Base-by-base conservation (phyloP, 23 tunicate species). In the Diplosoma virens region DNA sequence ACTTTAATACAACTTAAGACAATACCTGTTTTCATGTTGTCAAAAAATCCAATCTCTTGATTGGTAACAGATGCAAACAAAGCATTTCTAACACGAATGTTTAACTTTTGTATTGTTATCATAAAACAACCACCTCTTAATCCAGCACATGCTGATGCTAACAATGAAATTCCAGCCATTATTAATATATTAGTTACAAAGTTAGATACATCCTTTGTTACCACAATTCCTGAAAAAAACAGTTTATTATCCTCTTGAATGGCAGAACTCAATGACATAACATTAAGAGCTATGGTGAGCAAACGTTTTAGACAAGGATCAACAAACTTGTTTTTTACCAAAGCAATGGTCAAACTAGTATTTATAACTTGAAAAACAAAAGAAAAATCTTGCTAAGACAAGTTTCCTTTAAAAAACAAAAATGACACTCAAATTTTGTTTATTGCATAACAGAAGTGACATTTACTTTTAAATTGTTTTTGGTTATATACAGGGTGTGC, bases 11-110 rank as follows among this genome's bases (percentile, higher is more conserved):
- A n/a, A n/a, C n/a, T n/a, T n/a, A n/a, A n/a, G n/a, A n/a, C n/a
- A n/a, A n/a, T 32, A 88, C 96, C 96, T 47, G 96, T 89, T 70
- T 86, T 76, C 0, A 53, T 73, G 32, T 64, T 37, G 37, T 89
- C 96, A 61, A 76, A 89, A 83, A 89, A 89, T 52, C 84, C 88
- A 59, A 89, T 83, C 66, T 89, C 96, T 53, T 89, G 96, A 20
- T 47, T 78, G 5, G 67, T 50, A 16, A 89, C 30, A 2, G 96
- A 89, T 16, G 25, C 23, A 71, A 89, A 89, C 20, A 89, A 73
- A 32, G 87, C 75, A 71, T 83, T 79, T 33, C 88, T 58, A 16
- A 89, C 81, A 23, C 96, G 46, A 25, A 89, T 83, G 53, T 83
- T 83, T 24, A 83, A 55, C 37, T 82, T 81, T 33, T 79, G 80